A percentile compares a stretch with the other conserved stretches of the same genome.
Evolutionary conservation across 2,888 invertebrate species (phyloP).

Genomic region (Drosophila anceps): DNA sequence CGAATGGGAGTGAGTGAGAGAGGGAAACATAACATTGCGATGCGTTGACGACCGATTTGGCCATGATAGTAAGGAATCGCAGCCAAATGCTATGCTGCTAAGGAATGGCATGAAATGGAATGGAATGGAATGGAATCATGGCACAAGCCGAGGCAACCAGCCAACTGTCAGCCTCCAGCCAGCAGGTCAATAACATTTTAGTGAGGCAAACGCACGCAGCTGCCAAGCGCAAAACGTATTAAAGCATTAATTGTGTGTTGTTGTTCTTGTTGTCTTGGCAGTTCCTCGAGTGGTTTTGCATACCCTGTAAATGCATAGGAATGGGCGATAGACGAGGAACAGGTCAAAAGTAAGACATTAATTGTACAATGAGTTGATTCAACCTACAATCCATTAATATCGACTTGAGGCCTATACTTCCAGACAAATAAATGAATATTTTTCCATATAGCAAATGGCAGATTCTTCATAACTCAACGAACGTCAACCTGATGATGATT

Average conservation of each 20-base stretch:
- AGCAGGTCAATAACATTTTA: slow-evolving; percentile 60
- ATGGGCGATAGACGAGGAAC: not conserved
- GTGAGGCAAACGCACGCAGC: slow-evolving; percentile 44
- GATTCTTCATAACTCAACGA: too few species aligned
- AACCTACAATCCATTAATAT: too few species aligned
- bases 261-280: slow-evolving; percentile 12
- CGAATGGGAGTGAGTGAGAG: not conserved
- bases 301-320: slow-evolving; percentile 9
- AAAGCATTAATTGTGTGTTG: slow-evolving; percentile 58
- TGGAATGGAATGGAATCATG: slow-evolving; percentile 10
- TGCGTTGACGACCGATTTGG: slow-evolving; percentile 44
- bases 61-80: slow-evolving; percentile 20
- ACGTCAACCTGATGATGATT: not conserved
- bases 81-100: slow-evolving; percentile 5
- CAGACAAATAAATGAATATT: too few species aligned
- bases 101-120: slow-evolving; percentile 10
- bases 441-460: too few species aligned
- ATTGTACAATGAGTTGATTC: too few species aligned
- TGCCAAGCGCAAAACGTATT: slow-evolving; percentile 58
- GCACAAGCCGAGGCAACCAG: slow-evolving; percentile 10
- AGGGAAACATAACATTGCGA: slow-evolving; percentile 11
- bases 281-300: slow-evolving; percentile 30
- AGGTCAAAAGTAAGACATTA: not conserved
- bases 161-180: slow-evolving; percentile 28
- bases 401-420: too few species aligned